Evolutionary conservation across 1,140 invertebrate species (phyloP).

Genomic region (Latrodectus geometricus): DNA sequence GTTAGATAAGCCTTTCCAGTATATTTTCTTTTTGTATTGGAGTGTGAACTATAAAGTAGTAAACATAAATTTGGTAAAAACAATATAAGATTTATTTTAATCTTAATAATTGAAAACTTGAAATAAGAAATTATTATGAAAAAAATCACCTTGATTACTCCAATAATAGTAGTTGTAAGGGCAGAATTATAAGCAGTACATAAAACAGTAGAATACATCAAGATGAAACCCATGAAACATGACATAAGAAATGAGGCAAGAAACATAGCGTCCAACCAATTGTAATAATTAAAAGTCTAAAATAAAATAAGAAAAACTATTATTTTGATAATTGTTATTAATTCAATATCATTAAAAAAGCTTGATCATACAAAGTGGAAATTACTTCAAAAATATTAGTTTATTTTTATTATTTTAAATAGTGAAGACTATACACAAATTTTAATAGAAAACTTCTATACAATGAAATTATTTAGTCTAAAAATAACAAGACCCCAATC

Average conservation of each 20-base stretch:
- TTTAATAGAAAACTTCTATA: too few species aligned
- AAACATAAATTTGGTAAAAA: too few species aligned
- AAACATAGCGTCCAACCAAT: slow-evolving; percentile 84
- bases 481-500: too few species aligned
- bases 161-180: slow-evolving; percentile 97
- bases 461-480: too few species aligned
- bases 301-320: slow-evolving; percentile 55
- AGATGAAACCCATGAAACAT: slow-evolving; percentile 95
- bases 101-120: too few species aligned
- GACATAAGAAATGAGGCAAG: slow-evolving; percentile 87
- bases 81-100: too few species aligned
- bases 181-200: slow-evolving; percentile 98
- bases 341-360: neutral
- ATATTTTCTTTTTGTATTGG: too few species aligned
- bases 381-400: too few species aligned
- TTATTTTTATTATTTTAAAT: too few species aligned
- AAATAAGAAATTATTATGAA: neutral
- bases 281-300: slow-evolving; percentile 74
- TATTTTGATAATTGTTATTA: neutral
- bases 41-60: too few species aligned
- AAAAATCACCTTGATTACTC: slow-evolving; percentile 83
- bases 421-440: too few species aligned
- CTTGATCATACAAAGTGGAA: neutral
- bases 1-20: too few species aligned
- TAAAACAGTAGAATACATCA: slow-evolving; percentile 94